Conservation (phyloP, 2,113 vertebrate species). For the Dicentrarchus labrax region DNA sequence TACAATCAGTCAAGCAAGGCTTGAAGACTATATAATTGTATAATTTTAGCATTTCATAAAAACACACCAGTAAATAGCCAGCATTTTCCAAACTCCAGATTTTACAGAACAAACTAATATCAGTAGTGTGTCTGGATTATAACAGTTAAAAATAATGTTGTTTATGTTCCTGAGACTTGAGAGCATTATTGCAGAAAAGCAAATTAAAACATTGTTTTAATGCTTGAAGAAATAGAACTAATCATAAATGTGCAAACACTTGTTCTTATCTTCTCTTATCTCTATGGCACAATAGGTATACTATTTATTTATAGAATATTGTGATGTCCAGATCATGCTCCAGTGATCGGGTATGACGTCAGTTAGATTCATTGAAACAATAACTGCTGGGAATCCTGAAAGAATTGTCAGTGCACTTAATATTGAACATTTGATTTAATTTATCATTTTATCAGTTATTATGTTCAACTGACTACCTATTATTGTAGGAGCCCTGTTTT, state of each 20-base stretch:
- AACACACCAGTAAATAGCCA: neutral
- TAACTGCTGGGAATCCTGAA: neutral
- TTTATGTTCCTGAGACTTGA: neutral
- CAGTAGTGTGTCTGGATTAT: neutral
- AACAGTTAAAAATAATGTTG: neutral
- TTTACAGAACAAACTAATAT: conserved; percentile 21
- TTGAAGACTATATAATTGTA: conserved; percentile 12
- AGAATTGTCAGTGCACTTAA: conserved; percentile 1
- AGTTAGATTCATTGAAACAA: neutral
- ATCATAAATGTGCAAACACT: neutral
- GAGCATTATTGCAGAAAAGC: neutral
- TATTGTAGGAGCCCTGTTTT: conserved; percentile 3
- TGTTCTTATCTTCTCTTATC: neutral
- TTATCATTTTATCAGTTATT: neutral
- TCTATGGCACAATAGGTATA: neutral
- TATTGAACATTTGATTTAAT: conserved; percentile 13
- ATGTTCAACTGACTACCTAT: neutral
- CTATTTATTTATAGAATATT: neutral
- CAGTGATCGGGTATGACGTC: neutral
- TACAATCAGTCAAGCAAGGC: conserved; percentile 19
- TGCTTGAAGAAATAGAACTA: neutral
- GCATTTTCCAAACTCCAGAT: neutral
- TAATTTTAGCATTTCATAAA: conserved; percentile 15
- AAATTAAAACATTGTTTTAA: neutral
- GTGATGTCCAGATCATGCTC: neutral